Percentiles rank a stretch among this genome's conserved stretches.
Evolutionary conservation across 2,113 vertebrate species (phyloP).

Genomic region (Rhinogobius similis): DNA sequence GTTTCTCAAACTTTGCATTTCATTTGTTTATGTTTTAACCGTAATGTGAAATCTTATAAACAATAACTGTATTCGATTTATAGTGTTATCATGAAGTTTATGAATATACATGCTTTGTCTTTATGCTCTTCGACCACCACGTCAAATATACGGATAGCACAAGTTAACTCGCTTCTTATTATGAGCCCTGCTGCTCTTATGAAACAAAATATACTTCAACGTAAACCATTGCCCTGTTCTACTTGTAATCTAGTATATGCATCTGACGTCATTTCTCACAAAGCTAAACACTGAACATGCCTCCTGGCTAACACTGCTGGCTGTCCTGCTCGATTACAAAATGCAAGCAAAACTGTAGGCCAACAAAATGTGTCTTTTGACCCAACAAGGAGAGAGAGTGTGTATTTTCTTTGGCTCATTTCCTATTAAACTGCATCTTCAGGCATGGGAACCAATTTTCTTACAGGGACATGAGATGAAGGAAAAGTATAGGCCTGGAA

Average conservation of each 20-base stretch:
- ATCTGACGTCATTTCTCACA: slow-evolving; percentile 14
- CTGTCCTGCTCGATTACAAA: slow-evolving; percentile 27
- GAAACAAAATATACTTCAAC: background rate
- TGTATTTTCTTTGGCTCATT: slow-evolving; percentile 36
- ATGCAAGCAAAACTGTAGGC: slow-evolving; percentile 39
- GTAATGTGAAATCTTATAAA: too few relatives aligned
- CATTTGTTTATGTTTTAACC: background rate
- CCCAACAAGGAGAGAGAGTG: background rate
- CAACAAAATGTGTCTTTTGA: slow-evolving; percentile 37
- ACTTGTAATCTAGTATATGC: background rate
- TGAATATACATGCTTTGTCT: background rate
- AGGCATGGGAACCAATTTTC: slow-evolving; percentile 55
- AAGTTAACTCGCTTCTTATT: background rate
- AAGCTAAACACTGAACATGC: background rate
- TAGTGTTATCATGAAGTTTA: background rate
- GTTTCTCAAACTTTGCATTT: background rate
- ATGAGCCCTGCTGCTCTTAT: background rate
- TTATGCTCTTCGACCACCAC: too few relatives aligned
- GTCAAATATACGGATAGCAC: background rate
- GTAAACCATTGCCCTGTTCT: background rate
- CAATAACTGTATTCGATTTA: too few relatives aligned
- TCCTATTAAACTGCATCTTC: slow-evolving; percentile 28
- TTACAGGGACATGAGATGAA: slow-evolving; percentile 31
- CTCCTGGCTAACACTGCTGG: slow-evolving; percentile 14
- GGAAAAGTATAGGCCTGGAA: slow-evolving; percentile 31